Evolutionary conservation across 2,113 vertebrate species (phyloP).

Genomic region (Hyperopisus bebe): DNA sequence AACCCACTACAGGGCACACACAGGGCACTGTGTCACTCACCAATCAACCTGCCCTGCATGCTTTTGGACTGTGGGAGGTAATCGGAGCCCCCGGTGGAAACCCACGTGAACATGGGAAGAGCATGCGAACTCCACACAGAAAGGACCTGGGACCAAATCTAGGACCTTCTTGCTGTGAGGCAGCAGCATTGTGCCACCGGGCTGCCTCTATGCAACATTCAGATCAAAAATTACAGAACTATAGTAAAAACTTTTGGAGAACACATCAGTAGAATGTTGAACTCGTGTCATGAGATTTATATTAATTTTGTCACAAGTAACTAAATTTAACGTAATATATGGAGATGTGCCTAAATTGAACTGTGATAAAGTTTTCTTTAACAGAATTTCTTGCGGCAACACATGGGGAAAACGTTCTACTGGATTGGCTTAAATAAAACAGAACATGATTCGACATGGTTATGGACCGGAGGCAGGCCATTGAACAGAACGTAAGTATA

Average conservation of each 20-base stretch:
- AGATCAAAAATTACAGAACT: background rate
- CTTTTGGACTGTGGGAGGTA: too few relatives aligned
- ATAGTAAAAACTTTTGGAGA: background rate
- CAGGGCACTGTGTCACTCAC: too few relatives aligned
- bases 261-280: background rate
- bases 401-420: background rate
- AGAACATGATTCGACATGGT: background rate
- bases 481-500: background rate
- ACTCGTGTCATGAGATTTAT: background rate
- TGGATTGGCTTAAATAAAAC: slow-evolving; percentile 12
- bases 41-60: too few relatives aligned
- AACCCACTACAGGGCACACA: too few relatives aligned
- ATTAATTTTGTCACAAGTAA: background rate
- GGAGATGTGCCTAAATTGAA: background rate
- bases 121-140: too few relatives aligned
- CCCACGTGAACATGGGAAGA: too few relatives aligned
- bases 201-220: background rate
- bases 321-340: background rate
- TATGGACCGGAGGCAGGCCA: background rate
- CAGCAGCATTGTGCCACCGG: too few relatives aligned
- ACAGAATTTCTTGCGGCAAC: slow-evolving; percentile 11
- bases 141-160: too few relatives aligned
- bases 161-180: too few relatives aligned
- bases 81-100: too few relatives aligned
- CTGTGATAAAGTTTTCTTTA: background rate